A percentile compares a stretch with the other conserved stretches of the same genome.
Conservation (phyloP, 2,797 vertebrate genomes). For the Oreortyx pictus region DNA sequence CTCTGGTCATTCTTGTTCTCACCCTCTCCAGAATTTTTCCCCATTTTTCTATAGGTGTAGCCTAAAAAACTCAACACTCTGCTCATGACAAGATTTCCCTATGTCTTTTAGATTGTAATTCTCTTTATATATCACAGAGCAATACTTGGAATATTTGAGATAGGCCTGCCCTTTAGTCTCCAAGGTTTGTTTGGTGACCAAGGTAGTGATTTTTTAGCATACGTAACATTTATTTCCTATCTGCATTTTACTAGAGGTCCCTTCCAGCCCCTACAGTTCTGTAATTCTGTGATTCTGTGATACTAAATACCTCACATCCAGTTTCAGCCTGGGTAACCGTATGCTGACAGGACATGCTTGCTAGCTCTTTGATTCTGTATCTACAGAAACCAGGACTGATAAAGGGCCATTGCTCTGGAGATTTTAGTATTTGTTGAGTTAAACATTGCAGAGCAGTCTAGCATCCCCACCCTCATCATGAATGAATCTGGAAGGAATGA, state of each 20-base stretch:
- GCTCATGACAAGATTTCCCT: background rate
- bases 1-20: background rate
- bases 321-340: slow-evolving; percentile 54
- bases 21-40: background rate
- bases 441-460: slow-evolving; percentile 71
- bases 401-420: slow-evolving; percentile 72
- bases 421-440: slow-evolving; percentile 78
- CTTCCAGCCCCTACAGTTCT: too few species aligned
- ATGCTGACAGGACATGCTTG: slow-evolving; percentile 38
- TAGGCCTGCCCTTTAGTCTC: background rate
- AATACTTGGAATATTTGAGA: background rate
- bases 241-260: background rate
- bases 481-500: slow-evolving; percentile 82
- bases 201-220: background rate
- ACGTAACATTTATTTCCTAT: background rate
- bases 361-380: slow-evolving; percentile 61
- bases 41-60: background rate
- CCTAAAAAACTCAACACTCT: background rate
- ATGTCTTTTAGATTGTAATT: background rate
- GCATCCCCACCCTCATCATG: slow-evolving; percentile 75
- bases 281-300: too few species aligned
- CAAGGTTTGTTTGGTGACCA: background rate
- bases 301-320: background rate
- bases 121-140: background rate
- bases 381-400: slow-evolving; percentile 49